Evolutionary conservation across 2,113 vertebrate genomes (phyloP), one percentile per base, ranked within the genome.

Genomic region (Spermophilus dauricus): DNA sequence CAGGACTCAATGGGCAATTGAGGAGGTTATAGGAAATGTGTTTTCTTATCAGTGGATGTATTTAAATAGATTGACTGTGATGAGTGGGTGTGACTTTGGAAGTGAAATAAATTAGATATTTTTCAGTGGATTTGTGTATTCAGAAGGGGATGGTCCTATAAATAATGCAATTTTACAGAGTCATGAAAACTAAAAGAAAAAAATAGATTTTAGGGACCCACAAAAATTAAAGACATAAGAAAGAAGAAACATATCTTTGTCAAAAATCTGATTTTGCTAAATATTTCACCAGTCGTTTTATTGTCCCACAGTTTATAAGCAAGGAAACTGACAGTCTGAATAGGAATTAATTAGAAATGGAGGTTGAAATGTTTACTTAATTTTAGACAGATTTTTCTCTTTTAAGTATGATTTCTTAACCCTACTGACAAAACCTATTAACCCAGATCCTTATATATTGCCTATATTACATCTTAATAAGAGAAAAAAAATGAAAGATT

Each of bases 21-120:
- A 80, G 17, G 4, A 89, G 56, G 4, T 82, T 69, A 16, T 5
- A 94, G 70, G 18, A 91, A 93, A 72, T 42, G 1, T 16, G 4
- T 53, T 37, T 89, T 85, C 39, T 88, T 77, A 91, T 76, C 24
- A 22, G 1, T 86, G 12, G 1, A 73, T 48, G 32, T n/a, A 56
- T 82, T 92, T 65, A 95, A 97, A 76, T 14, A 94, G 17, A 95
- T 28, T 76, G 10, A 16, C 26, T 22, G 67, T 61, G 22, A 91
- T 61, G 22, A 91, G 5, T 78, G 18, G 34, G 1, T 11, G 39
- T 77, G 4, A 24, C 65, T 84, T 87, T 86, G 32, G 39, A 76
- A 90, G 3, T 80, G 6, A 87, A 94, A 88, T 76, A 93, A 94
- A 75, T 53, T 61, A 8, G 82, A 65, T 2, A 67, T 42, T 94